A percentile compares a stretch with the other conserved stretches of the same genome.
These are phyloP conservation scores for Drosophila recens DNA, from an alignment of 2,888 invertebrate genomes.

Conservation along the genomic window DNA sequence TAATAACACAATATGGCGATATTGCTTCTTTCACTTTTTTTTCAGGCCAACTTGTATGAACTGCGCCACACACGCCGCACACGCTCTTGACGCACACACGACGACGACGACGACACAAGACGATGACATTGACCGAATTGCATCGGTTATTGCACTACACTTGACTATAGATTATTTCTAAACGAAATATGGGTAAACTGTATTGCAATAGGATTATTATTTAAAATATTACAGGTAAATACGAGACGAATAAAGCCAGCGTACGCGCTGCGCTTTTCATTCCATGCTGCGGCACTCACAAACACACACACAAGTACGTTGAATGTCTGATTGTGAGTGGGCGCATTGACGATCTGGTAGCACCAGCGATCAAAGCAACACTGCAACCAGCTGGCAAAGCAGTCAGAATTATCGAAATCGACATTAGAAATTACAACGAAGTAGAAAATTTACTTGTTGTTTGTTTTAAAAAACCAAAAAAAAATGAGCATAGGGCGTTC, in stretches of 20 bases:
- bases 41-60: conserved; percentile 68
- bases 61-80: conserved; percentile 67
- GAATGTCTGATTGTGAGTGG: conserved; percentile 40
- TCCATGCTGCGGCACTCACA: conserved; percentile 77
- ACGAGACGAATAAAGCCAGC: conserved; percentile 62
- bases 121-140: conserved; percentile 47
- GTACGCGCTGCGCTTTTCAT: conserved; percentile 68
- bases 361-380: conserved; percentile 22
- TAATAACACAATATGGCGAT: conserved; percentile 77
- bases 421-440: not conserved
- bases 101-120: conserved; percentile 22
- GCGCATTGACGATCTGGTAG: conserved; percentile 49
- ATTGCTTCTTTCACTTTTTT: conserved; percentile 68
- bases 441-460: not conserved
- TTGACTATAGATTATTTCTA: conserved; percentile 42
- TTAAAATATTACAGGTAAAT: conserved; percentile 53
- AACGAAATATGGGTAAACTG: conserved; percentile 18
- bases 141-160: conserved; percentile 67
- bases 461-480: not conserved
- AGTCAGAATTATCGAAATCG: conserved; percentile 4
- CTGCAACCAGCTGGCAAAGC: conserved; percentile 15
- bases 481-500: not conserved
- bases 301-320: conserved; percentile 46
- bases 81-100: conserved; percentile 41
- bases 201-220: conserved; percentile 37